These are phyloP conservation scores for Smutsia gigantea DNA, from an alignment of 2,797 vertebrate genomes.

Conservation along the genomic window DNA sequence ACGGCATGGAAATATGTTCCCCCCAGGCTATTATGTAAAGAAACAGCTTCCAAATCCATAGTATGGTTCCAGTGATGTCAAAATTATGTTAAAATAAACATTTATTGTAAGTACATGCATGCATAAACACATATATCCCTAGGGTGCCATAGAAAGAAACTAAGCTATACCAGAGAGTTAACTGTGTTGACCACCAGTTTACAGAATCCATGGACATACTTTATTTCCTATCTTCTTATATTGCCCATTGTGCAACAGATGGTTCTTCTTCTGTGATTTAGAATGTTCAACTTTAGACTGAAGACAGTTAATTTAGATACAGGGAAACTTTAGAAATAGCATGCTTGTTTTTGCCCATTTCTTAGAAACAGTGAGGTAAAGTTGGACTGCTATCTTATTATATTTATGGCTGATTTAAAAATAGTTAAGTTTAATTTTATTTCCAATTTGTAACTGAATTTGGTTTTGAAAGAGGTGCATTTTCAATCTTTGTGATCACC, in stretches of 20 bases:
- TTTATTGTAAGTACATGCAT: background rate
- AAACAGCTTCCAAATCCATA: constrained; percentile 21
- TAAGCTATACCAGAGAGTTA: background rate
- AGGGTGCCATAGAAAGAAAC: background rate
- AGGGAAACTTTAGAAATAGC: constrained; percentile 23
- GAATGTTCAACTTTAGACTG: background rate
- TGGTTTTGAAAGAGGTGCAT: constrained; percentile 33
- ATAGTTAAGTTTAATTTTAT: constrained; percentile 33
- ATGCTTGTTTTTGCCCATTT: background rate
- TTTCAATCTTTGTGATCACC: constrained; percentile 10
- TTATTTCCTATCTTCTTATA: background rate
- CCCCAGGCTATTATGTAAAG: background rate
- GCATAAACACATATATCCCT: background rate
- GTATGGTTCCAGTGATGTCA: background rate
- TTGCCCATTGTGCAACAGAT: background rate
- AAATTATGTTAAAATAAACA: constrained; percentile 32
- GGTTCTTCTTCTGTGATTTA: background rate
- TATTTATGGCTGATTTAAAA: constrained; percentile 15
- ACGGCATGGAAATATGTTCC: background rate
- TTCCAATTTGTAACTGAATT: background rate
- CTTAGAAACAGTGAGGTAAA: constrained; percentile 41
- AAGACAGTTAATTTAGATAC: constrained; percentile 32
- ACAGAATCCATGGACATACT: background rate
- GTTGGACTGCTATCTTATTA: constrained; percentile 14
- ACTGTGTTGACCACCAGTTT: background rate